Evolutionary conservation across 2,888 invertebrate genomes (phyloP).

Genomic region (Tetragonisca angustula): DNA sequence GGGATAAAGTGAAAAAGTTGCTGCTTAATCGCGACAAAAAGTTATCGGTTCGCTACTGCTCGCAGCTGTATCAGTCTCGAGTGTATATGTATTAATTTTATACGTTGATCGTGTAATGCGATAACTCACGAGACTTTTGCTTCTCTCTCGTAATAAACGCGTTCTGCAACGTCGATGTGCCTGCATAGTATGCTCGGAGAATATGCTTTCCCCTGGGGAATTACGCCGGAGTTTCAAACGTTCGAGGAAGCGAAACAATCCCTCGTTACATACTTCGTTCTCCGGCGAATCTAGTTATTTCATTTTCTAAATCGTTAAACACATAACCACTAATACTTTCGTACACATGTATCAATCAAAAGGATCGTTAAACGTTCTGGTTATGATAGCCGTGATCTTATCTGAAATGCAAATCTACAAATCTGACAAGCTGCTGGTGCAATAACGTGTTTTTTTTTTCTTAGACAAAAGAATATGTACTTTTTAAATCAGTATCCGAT

Average conservation of each 20-base stretch:
- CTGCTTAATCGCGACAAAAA: background rate
- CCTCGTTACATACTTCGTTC: conserved; percentile 21
- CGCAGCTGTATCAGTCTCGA: background rate
- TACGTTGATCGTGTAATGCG: background rate
- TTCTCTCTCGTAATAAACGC: background rate
- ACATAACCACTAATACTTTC: background rate
- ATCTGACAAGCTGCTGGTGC: background rate
- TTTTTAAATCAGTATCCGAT: background rate
- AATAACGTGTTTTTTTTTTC: background rate
- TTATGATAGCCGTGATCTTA: background rate
- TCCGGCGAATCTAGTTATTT: background rate
- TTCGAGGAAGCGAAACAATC: background rate
- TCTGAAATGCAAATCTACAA: conserved; percentile 3
- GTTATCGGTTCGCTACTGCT: conserved; percentile 12
- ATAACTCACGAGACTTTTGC: background rate
- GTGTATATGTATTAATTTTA: conserved; percentile 8
- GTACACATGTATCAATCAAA: conserved; percentile 6
- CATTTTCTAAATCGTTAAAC: conserved; percentile 25
- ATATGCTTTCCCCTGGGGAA: background rate
- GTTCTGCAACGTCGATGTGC: background rate
- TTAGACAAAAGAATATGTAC: too few species aligned
- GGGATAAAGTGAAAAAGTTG: conserved; percentile 1
- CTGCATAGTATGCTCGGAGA: background rate
- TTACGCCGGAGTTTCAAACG: background rate
- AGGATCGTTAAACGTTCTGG: background rate